Evolutionary conservation across 1,140 invertebrate genomes (phyloP), one percentile per base, ranked within the genome.

Genomic region (Platyura marginata): DNA sequence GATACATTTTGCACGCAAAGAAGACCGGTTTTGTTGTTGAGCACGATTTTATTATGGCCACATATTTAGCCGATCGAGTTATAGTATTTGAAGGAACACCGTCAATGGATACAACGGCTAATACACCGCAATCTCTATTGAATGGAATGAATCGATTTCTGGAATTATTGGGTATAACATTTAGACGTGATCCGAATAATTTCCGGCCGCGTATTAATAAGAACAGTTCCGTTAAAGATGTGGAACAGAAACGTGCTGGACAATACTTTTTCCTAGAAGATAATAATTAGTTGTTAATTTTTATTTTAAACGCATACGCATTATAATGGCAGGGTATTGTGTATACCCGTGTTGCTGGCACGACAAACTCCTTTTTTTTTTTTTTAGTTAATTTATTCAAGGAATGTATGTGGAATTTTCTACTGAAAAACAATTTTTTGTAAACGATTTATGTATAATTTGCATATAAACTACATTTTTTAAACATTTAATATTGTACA

Each of bases 21-120:
- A 95, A 97, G 62, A 99, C 95, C 21, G 96, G 93, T 21, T 99
- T 99, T 64, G 82, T 99, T 21, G 96, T 99, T 1, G 96, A 99
- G 74, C 96, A 99, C 77, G 96, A 99, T 74, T 98, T 98, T 57
- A 99, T 99, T 42, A 99, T 99, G 96, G 93, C 94, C 2, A 98
- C 96, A 1, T 99, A 99, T 66, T 70, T 99, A 33, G 93, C 96
- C 13, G 96, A 99, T 66, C 72, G 95, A 41, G 96, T 99, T 1
- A 96, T 99, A 52, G 94, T 98, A 18, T 98, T 99, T 64, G 94
- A 98, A 59, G 96, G 96, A 32, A 63, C 61, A 41, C 94, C 96
- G 1, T 95, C 91, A 0, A 69, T 94, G 2, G 59, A 78, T 34
- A 92, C 94, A 3, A 77, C 69, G 0, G 95, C 95, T 1, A 88